These are phyloP conservation scores for Siderastrea siderea DNA, from an alignment of 92 coral and sea anemone genomes.

Conservation along the genomic window DNA sequence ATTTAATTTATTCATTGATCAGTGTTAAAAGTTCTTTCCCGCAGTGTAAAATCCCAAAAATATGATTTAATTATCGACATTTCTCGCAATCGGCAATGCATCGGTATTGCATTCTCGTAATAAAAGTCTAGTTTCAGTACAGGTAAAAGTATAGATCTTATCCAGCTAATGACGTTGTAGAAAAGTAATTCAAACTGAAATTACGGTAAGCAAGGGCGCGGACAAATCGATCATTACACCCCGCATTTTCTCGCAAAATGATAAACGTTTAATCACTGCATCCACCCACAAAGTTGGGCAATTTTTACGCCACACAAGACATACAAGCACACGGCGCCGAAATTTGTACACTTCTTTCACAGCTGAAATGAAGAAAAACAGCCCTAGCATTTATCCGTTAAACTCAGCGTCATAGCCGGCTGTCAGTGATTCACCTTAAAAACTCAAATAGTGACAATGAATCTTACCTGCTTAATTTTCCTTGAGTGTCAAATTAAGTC, in stretches of 20 bases:
- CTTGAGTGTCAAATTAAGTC: too few relatives aligned
- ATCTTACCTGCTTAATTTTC: neutral
- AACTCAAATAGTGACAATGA: neutral
- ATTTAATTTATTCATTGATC: neutral
- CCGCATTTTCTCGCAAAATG: too few relatives aligned
- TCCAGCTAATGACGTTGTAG: neutral
- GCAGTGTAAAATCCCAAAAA: neutral
- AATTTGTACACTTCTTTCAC: too few relatives aligned
- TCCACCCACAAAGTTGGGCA: too few relatives aligned
- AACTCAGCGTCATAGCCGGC: neutral
- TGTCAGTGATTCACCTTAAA: neutral
- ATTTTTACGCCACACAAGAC: too few relatives aligned
- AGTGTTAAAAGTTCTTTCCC: neutral
- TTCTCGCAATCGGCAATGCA: neutral
- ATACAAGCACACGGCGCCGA: too few relatives aligned
- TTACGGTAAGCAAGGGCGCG: neutral
- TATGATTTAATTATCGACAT: neutral
- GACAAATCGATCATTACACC: neutral
- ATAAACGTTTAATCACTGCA: too few relatives aligned
- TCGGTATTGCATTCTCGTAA: neutral
- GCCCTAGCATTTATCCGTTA: neutral
- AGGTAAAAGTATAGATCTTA: neutral
- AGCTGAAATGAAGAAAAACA: too few relatives aligned
- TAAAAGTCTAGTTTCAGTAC: neutral
- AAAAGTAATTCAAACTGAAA: neutral